These are phyloP conservation scores for Drosophila fulvimacula DNA, from an alignment of 2,888 invertebrate species.

Conservation along the genomic window DNA sequence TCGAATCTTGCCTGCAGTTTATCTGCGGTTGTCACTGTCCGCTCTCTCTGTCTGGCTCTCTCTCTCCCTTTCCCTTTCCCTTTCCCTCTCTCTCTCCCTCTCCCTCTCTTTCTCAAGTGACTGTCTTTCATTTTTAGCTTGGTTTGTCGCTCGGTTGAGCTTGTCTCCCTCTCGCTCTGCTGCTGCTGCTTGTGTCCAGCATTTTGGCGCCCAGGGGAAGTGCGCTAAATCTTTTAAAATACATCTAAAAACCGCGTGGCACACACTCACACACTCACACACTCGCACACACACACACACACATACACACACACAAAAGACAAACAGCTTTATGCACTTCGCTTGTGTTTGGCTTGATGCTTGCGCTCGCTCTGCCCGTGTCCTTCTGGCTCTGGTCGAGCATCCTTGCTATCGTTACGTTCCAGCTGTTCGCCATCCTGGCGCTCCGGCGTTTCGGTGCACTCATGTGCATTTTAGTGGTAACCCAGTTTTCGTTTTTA, in stretches of 20 bases:
- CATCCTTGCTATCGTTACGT: slow-evolving; percentile 27
- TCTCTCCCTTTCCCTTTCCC: background rate
- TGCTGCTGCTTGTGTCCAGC: slow-evolving; percentile 56
- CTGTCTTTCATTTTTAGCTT: slow-evolving; percentile 9
- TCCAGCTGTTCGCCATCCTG: slow-evolving; percentile 28
- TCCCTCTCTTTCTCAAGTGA: background rate
- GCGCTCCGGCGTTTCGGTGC: slow-evolving; percentile 44
- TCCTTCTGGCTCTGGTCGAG: background rate
- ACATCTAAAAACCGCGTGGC: slow-evolving; percentile 64
- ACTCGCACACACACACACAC: background rate
- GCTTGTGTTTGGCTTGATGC: slow-evolving; percentile 37
- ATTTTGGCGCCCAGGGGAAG: slow-evolving; percentile 60
- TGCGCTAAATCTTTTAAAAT: slow-evolving; percentile 74
- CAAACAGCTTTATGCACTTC: slow-evolving; percentile 72
- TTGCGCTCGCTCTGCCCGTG: background rate
- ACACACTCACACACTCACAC: slow-evolving; percentile 11
- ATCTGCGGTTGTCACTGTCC: slow-evolving; percentile 58
- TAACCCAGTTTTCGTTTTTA: slow-evolving; percentile 74
- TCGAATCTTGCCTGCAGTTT: slow-evolving; percentile 61
- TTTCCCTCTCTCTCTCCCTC: background rate
- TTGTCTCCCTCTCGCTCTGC: slow-evolving; percentile 1
- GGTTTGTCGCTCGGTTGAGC: slow-evolving; percentile 55
- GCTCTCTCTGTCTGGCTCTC: background rate
- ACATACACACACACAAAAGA: slow-evolving; percentile 12
- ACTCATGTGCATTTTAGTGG: slow-evolving; percentile 74